Evolutionary conservation across 2,888 invertebrate genomes (phyloP).

Genomic region (Acleris cristana): DNA sequence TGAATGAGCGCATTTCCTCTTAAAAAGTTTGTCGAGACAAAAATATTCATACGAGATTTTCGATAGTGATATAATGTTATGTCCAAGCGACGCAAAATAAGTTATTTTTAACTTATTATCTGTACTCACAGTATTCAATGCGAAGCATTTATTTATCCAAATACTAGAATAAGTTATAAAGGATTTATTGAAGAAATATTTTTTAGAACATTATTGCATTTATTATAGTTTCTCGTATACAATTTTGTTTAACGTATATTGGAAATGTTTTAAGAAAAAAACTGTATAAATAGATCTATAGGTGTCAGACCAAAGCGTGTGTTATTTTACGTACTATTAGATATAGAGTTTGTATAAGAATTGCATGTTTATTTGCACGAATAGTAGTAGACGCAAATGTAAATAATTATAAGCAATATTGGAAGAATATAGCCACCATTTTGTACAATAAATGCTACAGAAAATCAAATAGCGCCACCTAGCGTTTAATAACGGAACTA

Average conservation of each 20-base stretch:
- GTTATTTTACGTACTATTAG: conserved; percentile 11
- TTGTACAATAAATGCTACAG: no score
- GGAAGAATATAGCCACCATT: background rate
- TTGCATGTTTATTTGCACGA: conserved; percentile 22
- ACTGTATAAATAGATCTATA: conserved; percentile 2
- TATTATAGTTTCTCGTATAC: conserved; percentile 9
- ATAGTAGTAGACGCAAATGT: conserved; percentile 17
- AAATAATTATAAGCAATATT: conserved; percentile 6
- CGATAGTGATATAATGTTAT: conserved; percentile 16
- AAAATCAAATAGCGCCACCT: no score
- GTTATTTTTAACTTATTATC: background rate
- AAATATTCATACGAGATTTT: background rate
- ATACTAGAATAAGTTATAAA: conserved; percentile 26
- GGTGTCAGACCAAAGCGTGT: conserved; percentile 25
- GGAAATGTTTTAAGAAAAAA: background rate
- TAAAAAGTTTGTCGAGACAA: background rate
- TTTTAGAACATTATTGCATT: conserved; percentile 28
- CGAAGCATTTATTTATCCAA: conserved; percentile 32
- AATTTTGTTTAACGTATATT: conserved; percentile 2
- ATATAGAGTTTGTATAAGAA: conserved; percentile 12
- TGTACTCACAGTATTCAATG: conserved; percentile 12
- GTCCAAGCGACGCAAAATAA: conserved; percentile 25
- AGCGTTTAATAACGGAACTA: no score
- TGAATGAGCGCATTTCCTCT: no score
- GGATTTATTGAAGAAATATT: conserved; percentile 18